Evolutionary conservation across 2,113 vertebrate species (phyloP).

Genomic region (Daphoenositta chrysoptera): DNA sequence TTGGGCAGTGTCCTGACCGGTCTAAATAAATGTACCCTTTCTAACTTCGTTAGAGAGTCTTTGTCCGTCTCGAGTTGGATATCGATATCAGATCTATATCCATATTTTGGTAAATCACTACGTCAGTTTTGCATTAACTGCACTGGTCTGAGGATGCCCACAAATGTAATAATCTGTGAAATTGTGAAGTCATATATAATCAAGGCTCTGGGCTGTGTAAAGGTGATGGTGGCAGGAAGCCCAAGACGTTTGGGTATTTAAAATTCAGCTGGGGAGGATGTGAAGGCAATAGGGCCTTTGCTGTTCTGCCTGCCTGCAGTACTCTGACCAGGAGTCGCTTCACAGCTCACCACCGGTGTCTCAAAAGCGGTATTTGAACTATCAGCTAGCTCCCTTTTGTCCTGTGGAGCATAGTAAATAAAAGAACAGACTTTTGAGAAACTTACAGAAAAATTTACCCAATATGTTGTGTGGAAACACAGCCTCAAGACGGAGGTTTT

Average conservation of each 20-base stretch:
- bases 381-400: fast-evolving
- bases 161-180: not conserved
- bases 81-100: too few relatives aligned
- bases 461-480: not conserved
- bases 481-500: fast-evolving
- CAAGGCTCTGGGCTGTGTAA: not conserved
- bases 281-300: not conserved
- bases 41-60: too few relatives aligned
- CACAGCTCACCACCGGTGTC: fast-evolving
- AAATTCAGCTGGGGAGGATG: not conserved
- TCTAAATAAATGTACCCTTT: too few relatives aligned
- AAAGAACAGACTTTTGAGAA: not conserved
- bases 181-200: fast-evolving
- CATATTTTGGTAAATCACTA: too few relatives aligned
- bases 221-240: not conserved
- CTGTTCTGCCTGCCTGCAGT: fast-evolving
- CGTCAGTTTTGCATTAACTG: not conserved
- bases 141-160: not conserved
- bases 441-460: not conserved
- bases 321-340: not conserved
- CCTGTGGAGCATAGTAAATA: not conserved
- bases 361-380: fast-evolving
- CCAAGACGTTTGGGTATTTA: not conserved
- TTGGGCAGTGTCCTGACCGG: too few relatives aligned
- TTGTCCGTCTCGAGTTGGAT: too few relatives aligned